Percentiles rank a stretch among this genome's conserved stretches.
Evolutionary conservation across 2,113 vertebrate species (phyloP).

Genomic region (Hiodon tergisus): DNA sequence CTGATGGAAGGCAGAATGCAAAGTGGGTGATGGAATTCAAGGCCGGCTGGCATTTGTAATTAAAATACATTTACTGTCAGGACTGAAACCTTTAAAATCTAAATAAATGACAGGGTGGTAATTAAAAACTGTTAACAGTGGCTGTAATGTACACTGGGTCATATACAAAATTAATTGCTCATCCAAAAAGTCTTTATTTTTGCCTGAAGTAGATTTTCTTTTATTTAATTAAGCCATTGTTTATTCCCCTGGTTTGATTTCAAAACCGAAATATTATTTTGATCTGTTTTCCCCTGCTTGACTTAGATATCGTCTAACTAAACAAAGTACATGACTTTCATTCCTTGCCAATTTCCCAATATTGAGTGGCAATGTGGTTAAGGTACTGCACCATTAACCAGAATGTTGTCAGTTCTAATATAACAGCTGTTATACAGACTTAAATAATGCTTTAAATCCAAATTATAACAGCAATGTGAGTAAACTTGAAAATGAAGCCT

Average conservation of each 20-base stretch:
- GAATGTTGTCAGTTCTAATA: too few species aligned
- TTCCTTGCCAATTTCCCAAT: too few species aligned
- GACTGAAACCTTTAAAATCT: not conserved
- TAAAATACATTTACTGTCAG: not conserved
- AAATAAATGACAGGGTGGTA: not conserved
- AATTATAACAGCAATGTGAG: too few species aligned
- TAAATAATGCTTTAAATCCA: too few species aligned
- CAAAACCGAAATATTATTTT: not conserved
- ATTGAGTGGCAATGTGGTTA: too few species aligned
- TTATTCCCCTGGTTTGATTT: not conserved
- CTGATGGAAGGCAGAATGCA: too few species aligned
- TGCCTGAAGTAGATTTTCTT: not conserved
- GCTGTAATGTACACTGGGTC: not conserved
- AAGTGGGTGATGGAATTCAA: too few species aligned
- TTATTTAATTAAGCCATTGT: not conserved
- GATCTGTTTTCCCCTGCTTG: not conserved
- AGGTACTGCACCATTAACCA: too few species aligned
- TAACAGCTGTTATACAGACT: too few species aligned
- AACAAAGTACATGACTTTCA: too few species aligned
- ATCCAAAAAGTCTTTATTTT: not conserved
- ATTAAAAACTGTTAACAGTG: not conserved
- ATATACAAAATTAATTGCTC: not conserved
- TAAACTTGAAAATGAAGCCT: too few species aligned
- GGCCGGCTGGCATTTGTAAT: not conserved
- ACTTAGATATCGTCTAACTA: not conserved